Conservation (phyloP, 1,140 invertebrate species). For the Ips nitidus region DNA sequence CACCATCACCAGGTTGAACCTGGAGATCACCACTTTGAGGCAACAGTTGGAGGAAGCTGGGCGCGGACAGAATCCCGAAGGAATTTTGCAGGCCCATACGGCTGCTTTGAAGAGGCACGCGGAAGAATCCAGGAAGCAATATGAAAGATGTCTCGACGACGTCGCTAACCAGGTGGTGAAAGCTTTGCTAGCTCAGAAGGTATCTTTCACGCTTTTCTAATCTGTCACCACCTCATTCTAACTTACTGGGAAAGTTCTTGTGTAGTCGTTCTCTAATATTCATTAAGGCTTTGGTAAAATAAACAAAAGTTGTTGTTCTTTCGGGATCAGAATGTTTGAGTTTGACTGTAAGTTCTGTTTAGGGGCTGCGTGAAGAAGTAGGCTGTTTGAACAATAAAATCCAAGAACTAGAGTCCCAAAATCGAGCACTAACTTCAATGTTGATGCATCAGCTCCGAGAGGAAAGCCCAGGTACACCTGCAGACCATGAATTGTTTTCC, state of each 20-base stretch:
- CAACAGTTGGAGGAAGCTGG: constrained; percentile 64
- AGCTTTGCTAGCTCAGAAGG: constrained; percentile 81
- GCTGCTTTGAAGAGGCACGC: constrained; percentile 55
- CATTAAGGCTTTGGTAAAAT: not conserved
- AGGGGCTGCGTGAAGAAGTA: constrained; percentile 71
- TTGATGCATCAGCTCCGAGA: constrained; percentile 65
- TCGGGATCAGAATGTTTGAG: too few species aligned
- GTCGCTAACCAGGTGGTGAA: constrained; percentile 79
- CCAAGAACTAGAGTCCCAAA: constrained; percentile 69
- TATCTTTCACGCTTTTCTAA: constrained; percentile 46
- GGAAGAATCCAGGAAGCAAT: constrained; percentile 68
- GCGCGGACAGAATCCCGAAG: constrained; percentile 59
- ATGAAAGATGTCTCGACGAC: constrained; percentile 75
- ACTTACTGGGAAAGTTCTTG: not conserved
- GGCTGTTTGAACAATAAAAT: constrained; percentile 63
- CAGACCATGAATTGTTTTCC: constrained; percentile 41
- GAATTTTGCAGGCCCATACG: constrained; percentile 57
- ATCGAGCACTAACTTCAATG: constrained; percentile 64
- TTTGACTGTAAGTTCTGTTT: constrained; percentile 4
- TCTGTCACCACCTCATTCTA: not conserved
- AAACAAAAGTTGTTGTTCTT: too few species aligned
- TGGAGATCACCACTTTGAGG: constrained; percentile 74
- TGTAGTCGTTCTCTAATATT: not conserved
- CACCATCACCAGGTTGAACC: constrained; percentile 68
- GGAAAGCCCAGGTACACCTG: constrained; percentile 53